A percentile compares a stretch with the other conserved stretches of the same genome.
These are phyloP conservation scores for Macaria liturata DNA, from an alignment of 2,888 invertebrate species.

Conservation along the genomic window DNA sequence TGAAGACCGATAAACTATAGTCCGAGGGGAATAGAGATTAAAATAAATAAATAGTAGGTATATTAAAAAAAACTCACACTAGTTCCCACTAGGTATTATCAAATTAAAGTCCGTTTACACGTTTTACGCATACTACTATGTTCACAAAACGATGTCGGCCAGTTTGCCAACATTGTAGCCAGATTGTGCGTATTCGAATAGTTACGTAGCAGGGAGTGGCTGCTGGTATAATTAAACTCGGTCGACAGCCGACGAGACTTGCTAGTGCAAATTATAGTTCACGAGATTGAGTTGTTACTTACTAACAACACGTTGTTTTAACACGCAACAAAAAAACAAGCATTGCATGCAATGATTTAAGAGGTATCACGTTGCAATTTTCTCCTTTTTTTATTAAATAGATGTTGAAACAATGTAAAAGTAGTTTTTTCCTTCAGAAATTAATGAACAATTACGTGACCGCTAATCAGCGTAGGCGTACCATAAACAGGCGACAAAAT, in stretches of 20 bases:
- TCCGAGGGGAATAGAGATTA: no score
- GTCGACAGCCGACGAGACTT: slow-evolving; percentile 12
- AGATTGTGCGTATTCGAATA: slow-evolving; percentile 5
- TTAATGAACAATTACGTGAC: slow-evolving; percentile 5
- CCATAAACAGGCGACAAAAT: slow-evolving; percentile 5
- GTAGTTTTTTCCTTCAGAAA: not conserved
- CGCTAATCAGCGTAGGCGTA: slow-evolving; percentile 1
- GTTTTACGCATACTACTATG: not conserved
- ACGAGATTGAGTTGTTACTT: slow-evolving; percentile 19
- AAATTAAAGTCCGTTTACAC: no score
- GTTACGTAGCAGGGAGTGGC: slow-evolving; percentile 39
- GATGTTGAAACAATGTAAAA: no score
- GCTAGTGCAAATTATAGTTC: slow-evolving; percentile 19
- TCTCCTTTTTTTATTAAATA: no score
- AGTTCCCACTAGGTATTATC: no score
- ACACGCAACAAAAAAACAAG: no score
- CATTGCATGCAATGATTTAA: no score
- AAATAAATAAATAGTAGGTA: no score
- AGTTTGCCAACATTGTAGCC: slow-evolving; percentile 12
- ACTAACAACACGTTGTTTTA: not conserved
- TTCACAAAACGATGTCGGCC: slow-evolving; percentile 6
- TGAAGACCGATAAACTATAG: no score
- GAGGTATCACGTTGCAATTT: no score
- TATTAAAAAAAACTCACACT: no score
- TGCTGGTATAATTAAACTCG: slow-evolving; percentile 36